These are phyloP conservation scores for Magallana gigas DNA, from an alignment of 1,140 invertebrate species.

Conservation along the genomic window DNA sequence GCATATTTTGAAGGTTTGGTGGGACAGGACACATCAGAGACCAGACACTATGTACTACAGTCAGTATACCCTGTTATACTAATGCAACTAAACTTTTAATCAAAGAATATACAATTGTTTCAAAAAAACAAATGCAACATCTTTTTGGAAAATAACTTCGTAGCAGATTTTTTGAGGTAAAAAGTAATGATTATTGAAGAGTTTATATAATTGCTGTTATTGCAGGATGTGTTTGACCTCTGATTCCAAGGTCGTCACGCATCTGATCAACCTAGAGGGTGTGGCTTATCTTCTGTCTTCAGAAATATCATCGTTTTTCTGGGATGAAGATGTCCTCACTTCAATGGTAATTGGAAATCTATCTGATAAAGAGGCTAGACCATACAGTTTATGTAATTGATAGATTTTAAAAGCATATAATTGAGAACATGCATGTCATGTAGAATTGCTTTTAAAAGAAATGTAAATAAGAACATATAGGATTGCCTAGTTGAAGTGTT, in stretches of 20 bases:
- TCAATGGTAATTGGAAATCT: conserved; percentile 57
- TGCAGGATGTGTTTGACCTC: conserved; percentile 57
- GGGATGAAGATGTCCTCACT: conserved; percentile 63
- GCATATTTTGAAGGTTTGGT: conserved; percentile 4
- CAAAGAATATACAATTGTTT: not conserved
- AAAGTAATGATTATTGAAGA: too few species aligned
- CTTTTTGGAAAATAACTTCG: too few species aligned
- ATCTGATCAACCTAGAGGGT: conserved; percentile 66
- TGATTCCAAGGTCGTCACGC: conserved; percentile 50
- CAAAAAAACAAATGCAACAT: too few species aligned
- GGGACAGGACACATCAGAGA: not conserved
- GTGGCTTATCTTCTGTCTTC: conserved; percentile 58
- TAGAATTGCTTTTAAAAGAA: too few species aligned
- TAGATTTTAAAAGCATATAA: not conserved
- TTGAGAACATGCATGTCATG: too few species aligned
- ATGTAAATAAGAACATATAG: too few species aligned
- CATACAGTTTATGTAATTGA: not conserved
- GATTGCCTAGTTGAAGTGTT: too few species aligned
- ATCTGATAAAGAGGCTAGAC: too few species aligned
- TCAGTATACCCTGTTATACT: not conserved
- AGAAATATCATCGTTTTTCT: conserved; percentile 66
- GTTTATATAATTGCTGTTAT: not conserved
- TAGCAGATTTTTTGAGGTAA: too few species aligned
- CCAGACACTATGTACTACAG: conserved; percentile 16
- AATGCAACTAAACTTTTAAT: too few species aligned